phyloP scores from a whole-genome alignment of 2,888 invertebrate species.

The Cantharis rustica region DNA sequence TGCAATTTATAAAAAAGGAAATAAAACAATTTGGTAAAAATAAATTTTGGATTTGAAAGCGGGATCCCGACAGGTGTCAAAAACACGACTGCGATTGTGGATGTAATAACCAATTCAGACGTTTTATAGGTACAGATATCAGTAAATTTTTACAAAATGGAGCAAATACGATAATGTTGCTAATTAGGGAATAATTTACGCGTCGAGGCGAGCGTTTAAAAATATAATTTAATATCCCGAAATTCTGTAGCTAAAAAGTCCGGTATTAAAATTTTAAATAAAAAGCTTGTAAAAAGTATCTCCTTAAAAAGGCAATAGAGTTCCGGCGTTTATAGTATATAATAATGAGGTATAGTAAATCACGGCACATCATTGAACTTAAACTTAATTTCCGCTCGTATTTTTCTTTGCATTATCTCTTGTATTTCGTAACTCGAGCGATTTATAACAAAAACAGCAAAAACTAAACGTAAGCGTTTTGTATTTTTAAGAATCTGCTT shows the following conservation, averaged over 20 bases:
- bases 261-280: background rate
- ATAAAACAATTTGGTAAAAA: background rate
- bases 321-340: background rate
- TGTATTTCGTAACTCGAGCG: conserved; percentile 3
- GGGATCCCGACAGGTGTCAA: background rate
- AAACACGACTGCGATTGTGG: background rate
- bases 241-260: background rate
- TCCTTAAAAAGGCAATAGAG: background rate
- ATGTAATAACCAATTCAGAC: background rate
- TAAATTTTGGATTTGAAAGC: background rate
- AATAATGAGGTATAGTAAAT: conserved; percentile 4
- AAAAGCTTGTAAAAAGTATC: background rate
- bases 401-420: conserved; percentile 16
- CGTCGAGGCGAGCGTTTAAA: background rate
- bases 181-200: background rate
- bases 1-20: background rate
- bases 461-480: conserved; percentile 12
- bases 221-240: background rate
- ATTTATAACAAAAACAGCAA: conserved; percentile 18
- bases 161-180: background rate
- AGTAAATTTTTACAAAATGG: background rate
- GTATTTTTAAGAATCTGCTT: conserved; percentile 9
- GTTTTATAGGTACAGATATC: background rate
- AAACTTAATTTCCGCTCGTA: conserved; percentile 15
- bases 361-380: background rate